Evolutionary conservation across 2,888 invertebrate species (phyloP), one percentile per base, ranked within the genome.

Genomic region (Leptopterna dolabrata): DNA sequence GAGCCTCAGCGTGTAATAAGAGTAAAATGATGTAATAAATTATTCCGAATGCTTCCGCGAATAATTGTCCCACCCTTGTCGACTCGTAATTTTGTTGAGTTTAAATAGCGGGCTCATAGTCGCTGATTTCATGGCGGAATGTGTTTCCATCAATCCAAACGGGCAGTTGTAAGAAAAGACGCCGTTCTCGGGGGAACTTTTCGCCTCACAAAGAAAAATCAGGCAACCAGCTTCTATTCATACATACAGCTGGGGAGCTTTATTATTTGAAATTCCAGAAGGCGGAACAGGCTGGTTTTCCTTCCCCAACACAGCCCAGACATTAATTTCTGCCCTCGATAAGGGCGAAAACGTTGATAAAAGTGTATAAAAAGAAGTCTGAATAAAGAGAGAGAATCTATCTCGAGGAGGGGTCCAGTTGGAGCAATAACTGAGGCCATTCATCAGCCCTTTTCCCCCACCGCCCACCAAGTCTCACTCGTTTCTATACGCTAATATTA

Each of bases 371-470:
- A 16, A 76, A 76, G 76, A 6, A 76, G 76, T 51, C 27, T 19
- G 30, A 80, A 80, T 80, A 80, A 80, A 80, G 47, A 47, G 47
- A 51, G 29, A 45, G 80, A 13, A 80, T 80, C 51, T 29, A 80
- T 80, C 80, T 80, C 51, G 27, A 51, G 29, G n/a, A n/a, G 80
- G 51, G 45, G 80, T 80, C 80, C 51, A 29, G 80, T 14, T 16
- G 80, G 80, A 29, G 30, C 80, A 80, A 51, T 51, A 80, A 80
- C 80, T 51, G 80, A 9, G 30, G 80, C 27, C 27, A 47, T 80
- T 80, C 51, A 80, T 80, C 47, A 80, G 80, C 76, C 30, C 76
- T 30, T n/a, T 24, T 43, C n/a, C n/a, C 16, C 71, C 4, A 13
- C 71, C 76, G 19, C 9, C 43, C 43, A 24, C 29, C 6, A 36